Evolutionary conservation across 2,888 invertebrate genomes (phyloP).

Genomic region (Metellina segmentata): DNA sequence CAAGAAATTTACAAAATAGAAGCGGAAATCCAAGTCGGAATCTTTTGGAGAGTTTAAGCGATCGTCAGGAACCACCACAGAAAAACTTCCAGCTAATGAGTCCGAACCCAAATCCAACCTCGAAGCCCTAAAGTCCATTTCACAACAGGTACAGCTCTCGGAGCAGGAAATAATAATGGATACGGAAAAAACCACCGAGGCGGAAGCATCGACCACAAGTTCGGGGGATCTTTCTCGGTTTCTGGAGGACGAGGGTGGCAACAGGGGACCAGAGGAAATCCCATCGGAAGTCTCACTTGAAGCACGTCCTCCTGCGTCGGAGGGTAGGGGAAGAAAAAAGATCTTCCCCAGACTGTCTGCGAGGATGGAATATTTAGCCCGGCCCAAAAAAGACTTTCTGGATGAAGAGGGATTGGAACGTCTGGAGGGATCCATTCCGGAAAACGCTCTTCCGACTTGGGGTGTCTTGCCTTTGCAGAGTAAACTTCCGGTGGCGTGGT

Average conservation of each 20-base stretch:
- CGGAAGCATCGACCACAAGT: neutral
- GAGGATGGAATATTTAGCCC: slow-evolving; percentile 44
- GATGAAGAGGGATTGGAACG: slow-evolving; percentile 2
- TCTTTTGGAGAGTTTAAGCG: too few species aligned
- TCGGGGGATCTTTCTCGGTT: neutral
- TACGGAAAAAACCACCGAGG: too few species aligned
- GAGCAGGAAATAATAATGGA: too few species aligned
- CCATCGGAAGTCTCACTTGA: neutral
- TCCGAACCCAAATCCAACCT: too few species aligned
- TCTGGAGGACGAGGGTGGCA: neutral
- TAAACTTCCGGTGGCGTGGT: slow-evolving; percentile 42
- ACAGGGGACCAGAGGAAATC: too few species aligned
- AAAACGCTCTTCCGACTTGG: slow-evolving; percentile 51
- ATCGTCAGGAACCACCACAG: too few species aligned
- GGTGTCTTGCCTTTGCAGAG: slow-evolving; percentile 35
- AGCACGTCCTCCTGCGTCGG: neutral
- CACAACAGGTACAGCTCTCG: too few species aligned
- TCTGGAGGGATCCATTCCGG: slow-evolving; percentile 46
- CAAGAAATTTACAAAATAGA: too few species aligned
- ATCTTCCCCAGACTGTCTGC: slow-evolving; percentile 11
- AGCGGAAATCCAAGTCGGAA: too few species aligned
- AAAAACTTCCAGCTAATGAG: too few species aligned
- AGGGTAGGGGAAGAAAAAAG: neutral
- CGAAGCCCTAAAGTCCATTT: too few species aligned
- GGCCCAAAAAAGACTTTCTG: slow-evolving; percentile 57